Base-by-base conservation (phyloP, 2,797 vertebrate species). In the Anguilla anguilla region DNA sequence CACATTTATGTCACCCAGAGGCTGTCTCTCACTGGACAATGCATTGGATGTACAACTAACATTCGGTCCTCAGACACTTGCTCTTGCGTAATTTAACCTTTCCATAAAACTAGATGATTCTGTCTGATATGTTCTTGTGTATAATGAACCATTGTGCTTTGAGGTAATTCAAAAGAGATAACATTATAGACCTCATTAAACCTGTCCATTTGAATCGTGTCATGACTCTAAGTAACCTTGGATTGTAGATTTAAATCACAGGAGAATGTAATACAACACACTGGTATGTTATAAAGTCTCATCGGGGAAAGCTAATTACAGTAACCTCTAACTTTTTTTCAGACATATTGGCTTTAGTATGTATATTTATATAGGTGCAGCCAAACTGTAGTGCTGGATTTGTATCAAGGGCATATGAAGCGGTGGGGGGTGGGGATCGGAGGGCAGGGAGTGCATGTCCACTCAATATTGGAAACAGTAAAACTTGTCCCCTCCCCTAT, bases 111-210 rank as follows among this genome's bases (percentile, higher is more conserved):
- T 74, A 17, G 31, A 74, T 39, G 28, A 35, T 72, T 72, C 31
- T 17, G 31, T 74, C 69, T 15, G 31, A 74, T 74, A 39, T 10
- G 10, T 74, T 39, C 69, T 74, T 39, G 31, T 39, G 10, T 17
- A 74, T 39, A 39, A 74, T 74, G 31, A 74, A 74, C 69, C 69
- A 74, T 74, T 74, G 31, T 74, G 28, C 31, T 74, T 74, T 17
- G 11, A 74, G 69, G 69, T 74, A n/a, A 72, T 31, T 72, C 67
- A 69, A 28, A 31, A 72, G n/a, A 72, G 67, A 72, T 72, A 10
- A 28, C 28, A 72, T 72, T 72, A 28, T n/a, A 72, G 67, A 72
- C 67, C n/a, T 74, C 69, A 74, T 74, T 74, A 74, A 72, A 9
- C 28, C 0, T 72, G 67, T 72, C 28, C 28, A 28, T 72, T 31